Evolutionary conservation across 2,113 vertebrate species (phyloP), one percentile per base, ranked within the genome.

Genomic region (Aythya baeri): DNA sequence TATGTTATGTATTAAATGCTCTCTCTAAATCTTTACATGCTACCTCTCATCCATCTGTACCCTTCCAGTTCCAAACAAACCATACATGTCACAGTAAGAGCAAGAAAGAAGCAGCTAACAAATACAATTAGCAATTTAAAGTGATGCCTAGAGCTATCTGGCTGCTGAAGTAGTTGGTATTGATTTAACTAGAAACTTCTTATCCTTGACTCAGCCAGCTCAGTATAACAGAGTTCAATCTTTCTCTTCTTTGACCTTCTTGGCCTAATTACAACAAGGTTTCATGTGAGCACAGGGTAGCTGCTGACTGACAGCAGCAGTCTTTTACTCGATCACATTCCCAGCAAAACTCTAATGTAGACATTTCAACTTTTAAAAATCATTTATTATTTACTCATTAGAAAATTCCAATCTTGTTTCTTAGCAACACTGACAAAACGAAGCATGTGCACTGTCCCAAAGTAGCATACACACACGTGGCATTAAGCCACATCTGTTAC

Each of bases 101-200:
- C 65, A 86, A 81, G 65, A 88, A 83, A 94, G 86, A 36, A 72
- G 68, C 78, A 75, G 52, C 44, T 88, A 85, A 87, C 80, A 79
- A 93, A 88, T 25, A 57, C n/a, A 88, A 93, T 92, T 92, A 94
- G 72, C 76, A 93, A 65, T 70, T 83, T 76, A 77, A 93, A 95
- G 94, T 25, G 34, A 49, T 59, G 91, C 82, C 90, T 80, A 70
- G 34, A 93, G 80, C 83, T 91, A 50, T 94, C 66, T 91, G 59
- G 74, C 85, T 6, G 32, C 74, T 88, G 93, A 77, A 80, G 71
- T 36, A 76, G 91, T 44, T 94, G 59, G 49, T 93, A 81, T 86
- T 87, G 89, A 93, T 91, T 91, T 83, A 93, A 63, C 59, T 58
- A 61, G 87, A 75, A 96, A 66, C 66, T 92, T 87, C 62, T 78